These are phyloP conservation scores for Oncorhynchus clarkii DNA, from an alignment of 2,113 vertebrate species.

Conservation along the genomic window DNA sequence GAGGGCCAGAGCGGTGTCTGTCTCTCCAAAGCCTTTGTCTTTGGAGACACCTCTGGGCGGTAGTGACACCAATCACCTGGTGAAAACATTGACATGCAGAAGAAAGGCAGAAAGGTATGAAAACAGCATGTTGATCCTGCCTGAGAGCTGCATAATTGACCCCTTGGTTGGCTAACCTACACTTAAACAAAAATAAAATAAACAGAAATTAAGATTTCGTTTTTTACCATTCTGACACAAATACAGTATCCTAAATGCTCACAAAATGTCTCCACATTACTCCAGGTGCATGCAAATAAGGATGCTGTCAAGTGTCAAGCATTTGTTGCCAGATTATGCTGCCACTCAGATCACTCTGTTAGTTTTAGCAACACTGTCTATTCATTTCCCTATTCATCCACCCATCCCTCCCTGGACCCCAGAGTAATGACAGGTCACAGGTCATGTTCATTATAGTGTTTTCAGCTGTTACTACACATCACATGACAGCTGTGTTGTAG, in stretches of 20 bases:
- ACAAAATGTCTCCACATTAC: background rate
- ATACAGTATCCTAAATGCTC: background rate
- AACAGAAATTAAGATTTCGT: background rate
- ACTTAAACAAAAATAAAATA: background rate
- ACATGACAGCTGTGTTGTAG: slow-evolving; percentile 34
- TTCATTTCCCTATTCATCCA: slow-evolving; percentile 4
- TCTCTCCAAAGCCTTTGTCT: slow-evolving; percentile 40
- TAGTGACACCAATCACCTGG: slow-evolving; percentile 32
- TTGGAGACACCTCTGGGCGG: slow-evolving; percentile 28
- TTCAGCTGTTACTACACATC: slow-evolving; percentile 66
- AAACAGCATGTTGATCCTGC: slow-evolving; percentile 52
- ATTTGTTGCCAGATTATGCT: no score
- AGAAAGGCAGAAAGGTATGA: slow-evolving; percentile 51
- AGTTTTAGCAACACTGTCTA: background rate
- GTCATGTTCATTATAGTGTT: slow-evolving; percentile 33
- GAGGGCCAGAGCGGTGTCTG: slow-evolving; percentile 27
- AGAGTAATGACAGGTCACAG: slow-evolving; percentile 1
- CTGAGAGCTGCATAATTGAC: slow-evolving; percentile 56
- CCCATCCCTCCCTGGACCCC: background rate
- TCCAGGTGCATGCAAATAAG: background rate
- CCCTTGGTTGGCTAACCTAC: slow-evolving; percentile 30
- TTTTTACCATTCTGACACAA: background rate
- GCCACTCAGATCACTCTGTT: background rate
- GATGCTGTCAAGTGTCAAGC: background rate
- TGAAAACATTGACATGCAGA: slow-evolving; percentile 43